Conservation (phyloP, 2,113 vertebrate genomes). For the Sinocyclocheilus anophthalmus region DNA sequence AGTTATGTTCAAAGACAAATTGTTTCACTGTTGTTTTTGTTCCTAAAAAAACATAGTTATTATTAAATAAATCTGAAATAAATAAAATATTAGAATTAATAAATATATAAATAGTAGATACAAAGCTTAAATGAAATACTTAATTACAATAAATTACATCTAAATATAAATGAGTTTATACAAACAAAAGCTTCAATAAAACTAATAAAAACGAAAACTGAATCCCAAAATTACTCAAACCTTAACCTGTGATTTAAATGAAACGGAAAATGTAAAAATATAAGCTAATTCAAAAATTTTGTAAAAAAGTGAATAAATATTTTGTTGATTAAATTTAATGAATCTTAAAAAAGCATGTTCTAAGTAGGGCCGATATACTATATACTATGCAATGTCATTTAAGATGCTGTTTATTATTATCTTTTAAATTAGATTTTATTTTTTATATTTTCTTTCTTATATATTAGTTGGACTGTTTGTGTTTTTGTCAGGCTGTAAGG, state of each 20-base stretch:
- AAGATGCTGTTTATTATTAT: no score
- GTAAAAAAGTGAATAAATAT: not conserved
- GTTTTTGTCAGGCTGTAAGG: slow-evolving; percentile 83
- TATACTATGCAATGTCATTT: not conserved
- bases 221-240: not conserved
- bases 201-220: no score
- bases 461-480: not conserved
- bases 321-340: not conserved
- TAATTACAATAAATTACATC: no score
- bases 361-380: not conserved
- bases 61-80: no score
- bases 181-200: no score
- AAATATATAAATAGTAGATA: no score
- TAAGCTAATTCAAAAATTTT: not conserved
- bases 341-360: not conserved
- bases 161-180: no score
- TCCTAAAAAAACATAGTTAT: not conserved
- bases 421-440: no score
- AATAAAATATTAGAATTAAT: no score
- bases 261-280: not conserved
- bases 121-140: no score
- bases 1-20: not conserved
- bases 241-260: not conserved
- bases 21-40: not conserved
- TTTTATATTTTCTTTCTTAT: no score